These are phyloP conservation scores for Podarcis lilfordi DNA, from an alignment of 2,797 vertebrate genomes.

Conservation along the genomic window DNA sequence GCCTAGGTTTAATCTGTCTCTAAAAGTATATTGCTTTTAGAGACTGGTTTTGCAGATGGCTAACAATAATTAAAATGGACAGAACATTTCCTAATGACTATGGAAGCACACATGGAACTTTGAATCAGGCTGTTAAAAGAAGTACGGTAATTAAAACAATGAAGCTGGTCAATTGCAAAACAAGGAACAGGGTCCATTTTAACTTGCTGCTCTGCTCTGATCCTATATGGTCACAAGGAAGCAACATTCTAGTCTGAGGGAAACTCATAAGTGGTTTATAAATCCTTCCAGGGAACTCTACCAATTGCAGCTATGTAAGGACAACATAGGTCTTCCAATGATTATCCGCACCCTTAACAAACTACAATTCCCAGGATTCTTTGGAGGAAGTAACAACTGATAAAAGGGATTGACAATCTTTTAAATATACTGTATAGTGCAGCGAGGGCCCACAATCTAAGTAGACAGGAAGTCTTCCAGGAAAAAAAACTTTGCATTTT, in stretches of 20 bases:
- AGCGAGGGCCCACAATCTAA: not conserved
- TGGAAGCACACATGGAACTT: not conserved
- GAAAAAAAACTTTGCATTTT: not conserved
- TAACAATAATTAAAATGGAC: not conserved
- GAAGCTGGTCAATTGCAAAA: slow-evolving; percentile 15
- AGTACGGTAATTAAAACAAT: slow-evolving; percentile 1
- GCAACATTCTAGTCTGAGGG: too few species aligned
- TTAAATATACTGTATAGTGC: too few species aligned
- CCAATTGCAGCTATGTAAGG: too few species aligned
- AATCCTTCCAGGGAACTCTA: too few species aligned
- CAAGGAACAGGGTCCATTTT: slow-evolving; percentile 21
- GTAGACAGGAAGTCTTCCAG: not conserved
- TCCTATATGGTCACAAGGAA: not conserved
- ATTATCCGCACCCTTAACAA: too few species aligned
- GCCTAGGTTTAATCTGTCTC: not conserved
- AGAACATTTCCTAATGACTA: not conserved
- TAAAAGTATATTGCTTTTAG: not conserved
- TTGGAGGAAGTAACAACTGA: too few species aligned
- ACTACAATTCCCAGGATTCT: too few species aligned
- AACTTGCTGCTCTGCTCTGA: slow-evolving; percentile 1
- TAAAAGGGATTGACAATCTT: too few species aligned
- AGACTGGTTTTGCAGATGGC: not conserved
- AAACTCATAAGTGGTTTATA: too few species aligned
- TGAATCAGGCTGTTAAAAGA: not conserved
- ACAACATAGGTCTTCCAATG: too few species aligned